Conservation (phyloP, 2,888 invertebrate genomes). For the Lomographa bimaculata region DNA sequence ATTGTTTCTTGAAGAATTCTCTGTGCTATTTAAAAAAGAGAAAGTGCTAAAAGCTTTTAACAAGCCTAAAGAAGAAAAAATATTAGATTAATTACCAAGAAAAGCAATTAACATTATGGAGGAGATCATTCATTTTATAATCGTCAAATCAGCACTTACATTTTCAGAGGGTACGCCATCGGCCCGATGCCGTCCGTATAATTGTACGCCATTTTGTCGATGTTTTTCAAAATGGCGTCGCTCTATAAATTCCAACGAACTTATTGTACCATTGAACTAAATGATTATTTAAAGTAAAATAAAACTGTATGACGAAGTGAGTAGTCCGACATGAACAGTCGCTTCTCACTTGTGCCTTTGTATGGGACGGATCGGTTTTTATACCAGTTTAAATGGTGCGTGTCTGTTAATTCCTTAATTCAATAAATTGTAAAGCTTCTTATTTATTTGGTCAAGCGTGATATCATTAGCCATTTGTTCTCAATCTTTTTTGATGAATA, state of each 20-base stretch:
- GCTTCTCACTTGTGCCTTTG: conserved; percentile 78
- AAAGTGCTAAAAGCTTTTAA: too few species aligned
- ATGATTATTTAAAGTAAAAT: conserved; percentile 26
- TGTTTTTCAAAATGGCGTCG: conserved; percentile 55
- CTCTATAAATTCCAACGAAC: conserved; percentile 30
- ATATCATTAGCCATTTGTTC: conserved; percentile 58
- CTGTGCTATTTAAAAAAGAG: too few species aligned
- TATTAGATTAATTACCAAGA: too few species aligned
- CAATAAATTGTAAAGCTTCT: conserved; percentile 80
- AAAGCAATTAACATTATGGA: too few species aligned
- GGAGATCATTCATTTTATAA: too few species aligned
- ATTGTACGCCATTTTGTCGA: conserved; percentile 71
- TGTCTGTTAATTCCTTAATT: conserved; percentile 82
- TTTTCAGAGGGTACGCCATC: conserved; percentile 71
- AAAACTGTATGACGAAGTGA: conserved; percentile 73
- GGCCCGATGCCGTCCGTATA: conserved; percentile 67
- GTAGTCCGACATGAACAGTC: conserved; percentile 78
- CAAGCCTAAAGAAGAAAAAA: too few species aligned
- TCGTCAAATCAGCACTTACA: too few species aligned
- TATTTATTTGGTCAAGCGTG: conserved; percentile 74
- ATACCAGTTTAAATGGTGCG: conserved; percentile 72
- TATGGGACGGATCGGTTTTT: conserved; percentile 50
- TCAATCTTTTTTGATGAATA: conserved; percentile 62
- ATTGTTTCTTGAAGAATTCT: too few species aligned
- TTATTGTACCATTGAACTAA: conserved; percentile 46